Evolutionary conservation across 2,797 vertebrate species (phyloP).

Genomic region (Helicolenus hilgendorfi): DNA sequence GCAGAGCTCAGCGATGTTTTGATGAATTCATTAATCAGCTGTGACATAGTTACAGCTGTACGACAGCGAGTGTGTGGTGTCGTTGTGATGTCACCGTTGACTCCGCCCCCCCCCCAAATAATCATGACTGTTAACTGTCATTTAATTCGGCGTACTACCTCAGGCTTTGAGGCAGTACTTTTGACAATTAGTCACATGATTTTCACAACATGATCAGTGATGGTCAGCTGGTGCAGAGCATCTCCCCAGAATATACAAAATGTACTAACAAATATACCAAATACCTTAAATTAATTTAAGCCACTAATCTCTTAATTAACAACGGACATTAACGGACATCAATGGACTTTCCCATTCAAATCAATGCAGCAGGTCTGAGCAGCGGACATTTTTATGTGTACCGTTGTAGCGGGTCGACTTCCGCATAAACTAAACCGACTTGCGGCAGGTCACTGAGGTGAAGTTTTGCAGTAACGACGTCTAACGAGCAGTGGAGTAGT

Average conservation of each 20-base stretch:
- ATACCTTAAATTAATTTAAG: neutral
- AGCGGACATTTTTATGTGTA: no score
- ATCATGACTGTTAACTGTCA: neutral
- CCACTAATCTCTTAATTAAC: neutral
- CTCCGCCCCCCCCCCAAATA: neutral
- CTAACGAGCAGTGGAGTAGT: no score
- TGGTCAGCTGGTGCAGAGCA: neutral
- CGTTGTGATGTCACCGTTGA: neutral
- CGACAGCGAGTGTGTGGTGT: neutral
- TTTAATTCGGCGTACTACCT: slow-evolving; percentile 18
- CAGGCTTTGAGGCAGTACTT: neutral
- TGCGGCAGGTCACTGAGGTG: no score
- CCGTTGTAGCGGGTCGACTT: no score
- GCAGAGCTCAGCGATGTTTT: slow-evolving; percentile 47
- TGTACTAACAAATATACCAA: neutral
- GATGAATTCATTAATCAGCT: slow-evolving; percentile 40
- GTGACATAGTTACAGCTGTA: slow-evolving; percentile 14
- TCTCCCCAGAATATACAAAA: neutral
- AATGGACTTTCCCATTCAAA: neutral
- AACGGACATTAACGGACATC: neutral
- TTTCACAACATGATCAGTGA: neutral
- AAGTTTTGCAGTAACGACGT: no score
- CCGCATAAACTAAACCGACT: no score
- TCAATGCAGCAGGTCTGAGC: no score
- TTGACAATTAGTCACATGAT: neutral